phyloP scores from a whole-genome alignment of 2,888 invertebrate genomes.

The Ophion slaviceki region DNA sequence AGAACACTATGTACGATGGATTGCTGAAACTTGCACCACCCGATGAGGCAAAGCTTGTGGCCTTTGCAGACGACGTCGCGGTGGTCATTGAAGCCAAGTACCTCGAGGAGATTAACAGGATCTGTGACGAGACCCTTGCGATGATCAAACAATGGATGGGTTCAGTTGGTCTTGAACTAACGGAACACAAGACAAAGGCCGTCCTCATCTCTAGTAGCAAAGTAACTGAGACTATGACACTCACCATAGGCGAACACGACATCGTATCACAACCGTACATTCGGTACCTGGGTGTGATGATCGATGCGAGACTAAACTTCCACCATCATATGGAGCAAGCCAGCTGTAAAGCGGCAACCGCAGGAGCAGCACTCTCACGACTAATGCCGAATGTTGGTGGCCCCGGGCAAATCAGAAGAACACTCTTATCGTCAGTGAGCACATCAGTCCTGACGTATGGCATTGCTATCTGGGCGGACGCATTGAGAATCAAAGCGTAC shows the following conservation, averaged over 20 bases:
- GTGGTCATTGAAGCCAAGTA: slow-evolving; percentile 23
- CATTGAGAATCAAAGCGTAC: slow-evolving; percentile 31
- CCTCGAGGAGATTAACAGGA: slow-evolving; percentile 1
- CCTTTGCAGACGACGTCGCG: slow-evolving; percentile 33
- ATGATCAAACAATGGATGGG: not conserved
- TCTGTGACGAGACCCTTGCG: not conserved
- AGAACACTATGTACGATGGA: slow-evolving; percentile 43
- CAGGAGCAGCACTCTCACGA: slow-evolving; percentile 8
- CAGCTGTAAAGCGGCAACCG: not conserved
- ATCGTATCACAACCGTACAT: slow-evolving; percentile 6
- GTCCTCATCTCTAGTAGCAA: slow-evolving; percentile 35
- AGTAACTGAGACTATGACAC: slow-evolving; percentile 1
- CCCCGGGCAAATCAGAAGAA: slow-evolving; percentile 7
- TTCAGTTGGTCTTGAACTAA: slow-evolving; percentile 29
- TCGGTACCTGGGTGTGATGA: slow-evolving; percentile 24
- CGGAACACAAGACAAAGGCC: slow-evolving; percentile 48
- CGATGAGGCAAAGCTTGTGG: not conserved
- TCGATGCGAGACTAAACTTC: not conserved
- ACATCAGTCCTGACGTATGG: slow-evolving; percentile 55
- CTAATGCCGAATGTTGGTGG: slow-evolving; percentile 33
- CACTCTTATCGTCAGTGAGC: not conserved
- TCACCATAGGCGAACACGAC: slow-evolving; percentile 4
- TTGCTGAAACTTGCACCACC: slow-evolving; percentile 32
- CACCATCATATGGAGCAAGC: not conserved
- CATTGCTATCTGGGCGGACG: slow-evolving; percentile 57